These are phyloP conservation scores for Synanthedon myopaeformis DNA, from an alignment of 2,888 invertebrate genomes.

Conservation along the genomic window DNA sequence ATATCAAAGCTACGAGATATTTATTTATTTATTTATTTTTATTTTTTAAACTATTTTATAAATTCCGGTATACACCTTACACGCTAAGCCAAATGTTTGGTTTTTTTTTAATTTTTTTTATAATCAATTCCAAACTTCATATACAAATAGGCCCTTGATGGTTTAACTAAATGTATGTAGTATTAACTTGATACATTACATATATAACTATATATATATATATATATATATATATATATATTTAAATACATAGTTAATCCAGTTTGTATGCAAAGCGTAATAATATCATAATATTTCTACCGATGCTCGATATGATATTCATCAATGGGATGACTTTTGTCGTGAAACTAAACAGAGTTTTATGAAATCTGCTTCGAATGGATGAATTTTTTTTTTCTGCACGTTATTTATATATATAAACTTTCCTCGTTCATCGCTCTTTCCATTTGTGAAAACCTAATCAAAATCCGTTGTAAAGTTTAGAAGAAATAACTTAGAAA, in stretches of 20 bases:
- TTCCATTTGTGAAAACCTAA: no score
- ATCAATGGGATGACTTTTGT: no score
- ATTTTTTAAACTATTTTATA: constrained; percentile 13
- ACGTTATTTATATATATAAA: no score
- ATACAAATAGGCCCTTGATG: neutral
- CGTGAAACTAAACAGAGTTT: no score
- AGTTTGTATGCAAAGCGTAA: neutral
- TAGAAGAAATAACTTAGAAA: no score
- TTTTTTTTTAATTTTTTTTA: neutral
- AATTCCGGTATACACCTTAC: constrained; percentile 47
- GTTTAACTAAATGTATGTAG: neutral
- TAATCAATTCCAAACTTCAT: neutral
- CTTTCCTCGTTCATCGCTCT: no score
- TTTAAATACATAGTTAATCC: neutral
- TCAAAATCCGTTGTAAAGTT: no score
- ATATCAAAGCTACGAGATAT: constrained; percentile 54
- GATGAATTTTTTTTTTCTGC: no score
- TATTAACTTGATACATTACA: neutral
- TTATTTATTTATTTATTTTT: constrained; percentile 7
- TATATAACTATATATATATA: neutral
- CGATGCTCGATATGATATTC: constrained; percentile 1
- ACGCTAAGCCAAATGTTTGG: constrained; percentile 11
- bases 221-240: neutral
- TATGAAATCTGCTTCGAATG: no score
- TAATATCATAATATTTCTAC: neutral